Evolutionary conservation across 53 echinoderm and acorn worm species (phyloP), one percentile per base, ranked within the genome.

Genomic region (Stichopus horrens): DNA sequence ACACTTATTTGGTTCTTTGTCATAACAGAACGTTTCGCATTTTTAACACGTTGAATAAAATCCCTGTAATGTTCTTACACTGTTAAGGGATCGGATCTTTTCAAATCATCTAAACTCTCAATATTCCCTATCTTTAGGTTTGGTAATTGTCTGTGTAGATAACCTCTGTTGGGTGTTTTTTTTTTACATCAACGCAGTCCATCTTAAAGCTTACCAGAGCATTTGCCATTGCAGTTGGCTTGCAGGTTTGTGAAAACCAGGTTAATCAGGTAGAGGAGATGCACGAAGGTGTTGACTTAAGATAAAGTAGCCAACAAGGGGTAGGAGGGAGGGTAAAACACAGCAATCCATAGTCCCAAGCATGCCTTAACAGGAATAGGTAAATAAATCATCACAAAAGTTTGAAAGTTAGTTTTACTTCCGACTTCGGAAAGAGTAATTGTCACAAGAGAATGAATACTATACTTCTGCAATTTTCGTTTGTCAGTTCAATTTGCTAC

Each of bases 41-140:
- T 8, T 16, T 4, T 53, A 18, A 79, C 79, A n/a, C 79, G 14
- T 4, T 55, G 4, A 18, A 79, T 16, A 53, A 13, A 53, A 53
- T 52, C n/a, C 18, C 6, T 53, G 55, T 79, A 53, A 79, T 79
- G 79, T 4, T 79, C 54, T 52, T 79, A 79, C 8, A 19, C 55
- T 19, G 79, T 79, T 53, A 79, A 55, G 7, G 79, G 79, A 79
- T 79, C 54, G 18, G n/a, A 55, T 53, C n/a, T 79, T 53, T 19
- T 53, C 55, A 79, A 53, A 19, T 53, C 54, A 5, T 79, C 79
- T 7, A 79, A 55, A 18, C 54, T 54, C n/a, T 19, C 54, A 16
- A 79, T 79, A 79, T 54, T 79, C 79, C 8, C 52, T 79, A 4
- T 53, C 18, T 19, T 52, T 55, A 14, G 9, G 54, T n/a, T 16